Evolutionary conservation across 1,140 invertebrate genomes (phyloP), one percentile per base, ranked within the genome.

Genomic region (Drosophila setifemur): DNA sequence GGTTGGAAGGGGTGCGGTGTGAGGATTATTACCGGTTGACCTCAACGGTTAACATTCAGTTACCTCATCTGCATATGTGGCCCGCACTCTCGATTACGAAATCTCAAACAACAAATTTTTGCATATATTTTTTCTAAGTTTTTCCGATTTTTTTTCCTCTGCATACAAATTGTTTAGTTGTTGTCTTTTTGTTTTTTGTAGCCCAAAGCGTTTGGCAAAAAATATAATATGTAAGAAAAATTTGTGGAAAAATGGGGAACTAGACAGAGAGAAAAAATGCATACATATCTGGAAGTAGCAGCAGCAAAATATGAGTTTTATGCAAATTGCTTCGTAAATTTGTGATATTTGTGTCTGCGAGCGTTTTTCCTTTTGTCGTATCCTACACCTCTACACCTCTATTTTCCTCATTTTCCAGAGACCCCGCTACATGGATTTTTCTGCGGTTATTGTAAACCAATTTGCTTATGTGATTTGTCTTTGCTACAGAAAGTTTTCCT

Each of bases 391-490:
- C 53, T 39, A 31, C 45, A 14, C 42, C 53, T 23, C 31, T 21
- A 26, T 28, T 18, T 37, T 37, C 33, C 33, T 37, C 1, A 37
- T 58, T 43, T 43, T 43, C 29, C 11, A 1, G 21, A 25, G 19
- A 18, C n/a, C 53, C 42, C 21, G 18, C 39, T 52, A 14, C 39
- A 21, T 64, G 43, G 58, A 42, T 54, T 60, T 61, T 50, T 31
- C 28, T 50, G 43, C 29, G 75, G 64, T 85, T 83, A 83, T 83
- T 83, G 79, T 83, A 85, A 83, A 79, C 79, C 79, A 85, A 85
- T 85, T 85, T 85, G 79, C 74, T 77, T 63, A 48, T 72, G 79
- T 78, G 79, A 85, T 85, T 85, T 85, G 79, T 85, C 79, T 85
- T 64, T 70, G 69, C 60, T 35, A 35, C 60, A 14, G 61, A 66